Conservation (phyloP, 2,888 invertebrate species). For the Lochmaea crataegi region DNA sequence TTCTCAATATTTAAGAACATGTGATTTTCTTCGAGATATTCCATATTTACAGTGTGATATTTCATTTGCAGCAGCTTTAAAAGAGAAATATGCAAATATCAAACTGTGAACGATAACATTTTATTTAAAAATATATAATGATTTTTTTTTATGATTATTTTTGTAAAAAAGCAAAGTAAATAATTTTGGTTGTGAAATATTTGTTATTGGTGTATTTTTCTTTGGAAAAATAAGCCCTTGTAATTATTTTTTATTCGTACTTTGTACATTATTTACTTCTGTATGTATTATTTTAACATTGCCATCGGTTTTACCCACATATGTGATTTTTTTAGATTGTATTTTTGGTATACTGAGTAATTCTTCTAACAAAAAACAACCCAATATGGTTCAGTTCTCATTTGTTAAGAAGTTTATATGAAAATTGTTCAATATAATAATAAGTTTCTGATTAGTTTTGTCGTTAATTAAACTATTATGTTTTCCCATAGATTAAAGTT, state of each 20-base stretch:
- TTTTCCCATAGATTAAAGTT: no score
- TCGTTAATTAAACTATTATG: no score
- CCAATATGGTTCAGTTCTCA: background rate
- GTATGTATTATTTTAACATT: conserved; percentile 53
- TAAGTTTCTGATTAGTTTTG: no score
- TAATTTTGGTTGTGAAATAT: conserved; percentile 58
- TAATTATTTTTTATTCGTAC: conserved; percentile 46
- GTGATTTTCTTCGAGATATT: conserved; percentile 48
- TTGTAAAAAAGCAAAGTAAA: conserved; percentile 50
- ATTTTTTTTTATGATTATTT: conserved; percentile 44
- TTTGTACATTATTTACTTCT: conserved; percentile 44
- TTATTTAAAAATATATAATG: conserved; percentile 39
- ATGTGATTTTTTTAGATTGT: conserved; percentile 61
- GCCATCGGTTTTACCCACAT: conserved; percentile 62
- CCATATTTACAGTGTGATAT: conserved; percentile 41
- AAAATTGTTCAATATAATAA: no score
- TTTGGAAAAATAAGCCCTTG: conserved; percentile 39
- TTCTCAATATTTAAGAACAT: conserved; percentile 35
- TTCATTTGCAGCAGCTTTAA: conserved; percentile 36
- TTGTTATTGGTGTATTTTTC: conserved; percentile 51
- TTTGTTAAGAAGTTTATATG: background rate
- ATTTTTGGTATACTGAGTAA: conserved; percentile 18
- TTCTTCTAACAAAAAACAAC: background rate
- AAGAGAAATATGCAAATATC: conserved; percentile 34
- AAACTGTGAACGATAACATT: conserved; percentile 29